Conservation (phyloP, 1,140 invertebrate genomes). For the Brachystomella parvula region DNA sequence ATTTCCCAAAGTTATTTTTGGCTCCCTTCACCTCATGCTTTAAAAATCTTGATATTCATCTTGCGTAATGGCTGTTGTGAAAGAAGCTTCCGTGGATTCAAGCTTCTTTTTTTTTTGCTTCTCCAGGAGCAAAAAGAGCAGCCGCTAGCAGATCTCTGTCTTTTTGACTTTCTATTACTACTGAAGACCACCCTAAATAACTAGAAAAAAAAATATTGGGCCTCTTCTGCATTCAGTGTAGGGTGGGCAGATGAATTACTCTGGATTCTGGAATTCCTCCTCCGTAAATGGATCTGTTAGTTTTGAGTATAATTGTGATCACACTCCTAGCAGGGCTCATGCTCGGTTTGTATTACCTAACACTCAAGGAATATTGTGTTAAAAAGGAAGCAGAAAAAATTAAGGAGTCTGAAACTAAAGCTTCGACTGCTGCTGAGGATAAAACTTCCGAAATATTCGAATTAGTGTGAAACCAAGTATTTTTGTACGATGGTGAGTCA, state of each 20-base stretch:
- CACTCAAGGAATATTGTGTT: slow-evolving; percentile 32
- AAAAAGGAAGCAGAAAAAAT: too few relatives aligned
- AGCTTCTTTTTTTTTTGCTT: too few relatives aligned
- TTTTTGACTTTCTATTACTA: too few relatives aligned
- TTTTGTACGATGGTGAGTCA: background rate
- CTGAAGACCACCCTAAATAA: too few relatives aligned
- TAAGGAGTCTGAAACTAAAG: slow-evolving; percentile 17
- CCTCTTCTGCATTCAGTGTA: background rate
- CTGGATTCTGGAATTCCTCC: background rate
- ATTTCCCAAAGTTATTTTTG: too few relatives aligned
- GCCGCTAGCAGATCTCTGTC: too few relatives aligned
- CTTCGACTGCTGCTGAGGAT: background rate
- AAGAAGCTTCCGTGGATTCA: too few relatives aligned
- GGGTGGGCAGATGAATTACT: background rate
- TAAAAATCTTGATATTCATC: too few relatives aligned
- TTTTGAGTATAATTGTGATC: slow-evolving; percentile 36
- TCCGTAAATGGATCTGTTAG: slow-evolving; percentile 32
- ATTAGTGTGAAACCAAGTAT: background rate
- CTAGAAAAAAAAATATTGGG: too few relatives aligned
- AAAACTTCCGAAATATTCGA: background rate
- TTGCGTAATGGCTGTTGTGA: too few relatives aligned
- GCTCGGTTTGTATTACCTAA: slow-evolving; percentile 31
- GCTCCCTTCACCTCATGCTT: too few relatives aligned
- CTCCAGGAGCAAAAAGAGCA: too few relatives aligned
- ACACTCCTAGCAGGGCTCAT: slow-evolving; percentile 33